Base-by-base conservation (phyloP, 1,140 invertebrate species). In the Bombus confusus region DNA sequence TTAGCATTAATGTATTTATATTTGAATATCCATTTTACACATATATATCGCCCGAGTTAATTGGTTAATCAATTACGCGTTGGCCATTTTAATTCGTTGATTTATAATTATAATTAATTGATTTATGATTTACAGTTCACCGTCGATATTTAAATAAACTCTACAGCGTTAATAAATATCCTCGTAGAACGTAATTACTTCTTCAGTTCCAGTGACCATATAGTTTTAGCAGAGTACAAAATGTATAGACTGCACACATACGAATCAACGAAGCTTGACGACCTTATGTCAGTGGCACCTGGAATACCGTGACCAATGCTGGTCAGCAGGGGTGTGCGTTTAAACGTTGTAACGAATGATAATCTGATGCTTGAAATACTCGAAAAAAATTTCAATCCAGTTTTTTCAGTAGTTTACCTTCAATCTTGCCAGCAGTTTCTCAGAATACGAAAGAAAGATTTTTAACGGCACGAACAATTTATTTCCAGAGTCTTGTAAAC, bases 241-340 rank as follows among this genome's bases (percentile, higher is more conserved):
- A 73, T 10, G 39, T 41, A 79, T 73, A 39, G 52, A 47, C 78
- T 64, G 34, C 41, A 66, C 71, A 80, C 25, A 62, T 66, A 10
- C 10, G 59, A 59, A 57, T 43, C 84, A 80, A 75, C 84, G 84
- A 57, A 75, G 84, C 84, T 37, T 80, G 59, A 81, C 84, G 79
- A 85, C 71, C 71, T 75, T 81, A 75, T 81, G 84, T 85, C 79
- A 81, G 59, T 81, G 84, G 43, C 71, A 75, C 57, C 69, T 80
- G 79, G 81, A 57, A 71, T 81, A 75, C 84, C 84, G 71, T 81
- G 79, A 85, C 84, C n/a, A 74, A 75, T 68, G 41, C 15, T 57
- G 34, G 22, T 28, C 28, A 34, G 43, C n/a, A 18, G 22, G 37
- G 37, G 43, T 47, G 8, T 52, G 28, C 22, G 34, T 34, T 71